Evolutionary conservation across 2,888 invertebrate genomes (phyloP).

Genomic region (Cyclophora punctaria): DNA sequence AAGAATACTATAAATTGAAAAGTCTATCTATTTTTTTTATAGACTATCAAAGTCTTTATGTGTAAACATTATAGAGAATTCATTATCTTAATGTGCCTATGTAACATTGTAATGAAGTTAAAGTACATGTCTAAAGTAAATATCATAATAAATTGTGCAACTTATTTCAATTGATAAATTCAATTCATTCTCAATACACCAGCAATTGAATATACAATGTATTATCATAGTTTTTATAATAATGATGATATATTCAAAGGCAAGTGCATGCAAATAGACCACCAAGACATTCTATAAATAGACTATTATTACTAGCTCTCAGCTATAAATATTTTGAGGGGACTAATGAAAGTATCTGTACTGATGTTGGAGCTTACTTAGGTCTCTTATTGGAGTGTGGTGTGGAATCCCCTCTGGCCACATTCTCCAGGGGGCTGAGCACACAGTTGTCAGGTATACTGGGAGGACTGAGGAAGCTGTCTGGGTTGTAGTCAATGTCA

Average conservation of each 20-base stretch:
- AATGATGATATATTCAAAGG: slow-evolving; percentile 17
- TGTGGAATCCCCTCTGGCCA: slow-evolving; percentile 64
- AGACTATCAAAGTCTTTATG: no score
- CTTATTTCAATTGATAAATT: no score
- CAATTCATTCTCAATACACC: slow-evolving; percentile 2
- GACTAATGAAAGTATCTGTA: slow-evolving; percentile 2
- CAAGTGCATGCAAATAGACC: slow-evolving; percentile 17
- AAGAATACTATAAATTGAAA: no score
- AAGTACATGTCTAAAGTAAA: no score
- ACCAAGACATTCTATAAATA: slow-evolving; percentile 22
- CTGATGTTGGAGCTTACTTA: slow-evolving; percentile 36
- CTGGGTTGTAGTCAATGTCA: slow-evolving; percentile 63
- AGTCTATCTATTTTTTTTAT: no score
- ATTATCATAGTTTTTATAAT: slow-evolving; percentile 8
- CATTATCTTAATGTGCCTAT: no score
- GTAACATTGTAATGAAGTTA: no score
- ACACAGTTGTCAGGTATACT: slow-evolving; percentile 66
- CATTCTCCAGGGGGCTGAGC: slow-evolving; percentile 66
- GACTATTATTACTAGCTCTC: slow-evolving; percentile 18
- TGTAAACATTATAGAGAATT: no score
- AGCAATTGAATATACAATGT: slow-evolving; percentile 5
- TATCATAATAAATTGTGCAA: no score
- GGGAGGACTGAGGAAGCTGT: slow-evolving; percentile 66
- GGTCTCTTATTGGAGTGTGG: slow-evolving; percentile 68
- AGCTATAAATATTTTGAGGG: slow-evolving; percentile 20